Evolutionary conservation across 2,113 vertebrate species (phyloP).

Genomic region (Dicrurus megarhynchus): DNA sequence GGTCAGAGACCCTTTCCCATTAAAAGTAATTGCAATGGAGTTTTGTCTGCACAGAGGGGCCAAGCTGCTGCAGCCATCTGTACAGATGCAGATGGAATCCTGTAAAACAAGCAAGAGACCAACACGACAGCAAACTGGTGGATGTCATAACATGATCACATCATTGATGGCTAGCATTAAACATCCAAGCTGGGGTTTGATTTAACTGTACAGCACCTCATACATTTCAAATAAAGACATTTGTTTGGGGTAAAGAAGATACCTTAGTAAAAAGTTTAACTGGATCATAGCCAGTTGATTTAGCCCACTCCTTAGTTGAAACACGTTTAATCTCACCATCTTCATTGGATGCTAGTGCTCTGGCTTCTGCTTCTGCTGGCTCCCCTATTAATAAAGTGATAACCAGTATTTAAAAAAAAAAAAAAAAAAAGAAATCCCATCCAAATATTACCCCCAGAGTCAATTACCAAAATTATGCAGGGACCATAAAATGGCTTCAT

Average conservation of each 20-base stretch:
- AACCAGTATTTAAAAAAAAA: neutral
- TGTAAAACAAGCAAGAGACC: neutral
- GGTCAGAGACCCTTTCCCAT: neutral
- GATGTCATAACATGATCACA: neutral
- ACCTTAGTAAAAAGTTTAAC: constrained; percentile 98
- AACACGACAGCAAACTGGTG: neutral
- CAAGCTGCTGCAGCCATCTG: neutral
- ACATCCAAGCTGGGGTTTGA: neutral
- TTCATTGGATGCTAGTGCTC: constrained; percentile 87
- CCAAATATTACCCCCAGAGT: neutral
- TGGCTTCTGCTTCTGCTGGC: constrained; percentile 85
- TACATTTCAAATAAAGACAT: neutral
- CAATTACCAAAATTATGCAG: neutral
- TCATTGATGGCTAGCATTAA: neutral
- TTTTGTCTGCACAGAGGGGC: neutral
- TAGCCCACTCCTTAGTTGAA: constrained; percentile 96
- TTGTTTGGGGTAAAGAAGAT: neutral
- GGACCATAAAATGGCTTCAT: neutral
- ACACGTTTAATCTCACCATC: constrained; percentile 94
- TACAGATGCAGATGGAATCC: neutral
- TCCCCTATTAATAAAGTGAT: constrained; percentile 81
- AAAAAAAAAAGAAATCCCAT: neutral
- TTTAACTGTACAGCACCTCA: neutral
- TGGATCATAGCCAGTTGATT: constrained; percentile 90
- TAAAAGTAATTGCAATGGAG: neutral